phyloP scores from a whole-genome alignment of 1,140 invertebrate species.

The Drosophila aff. region DNA sequence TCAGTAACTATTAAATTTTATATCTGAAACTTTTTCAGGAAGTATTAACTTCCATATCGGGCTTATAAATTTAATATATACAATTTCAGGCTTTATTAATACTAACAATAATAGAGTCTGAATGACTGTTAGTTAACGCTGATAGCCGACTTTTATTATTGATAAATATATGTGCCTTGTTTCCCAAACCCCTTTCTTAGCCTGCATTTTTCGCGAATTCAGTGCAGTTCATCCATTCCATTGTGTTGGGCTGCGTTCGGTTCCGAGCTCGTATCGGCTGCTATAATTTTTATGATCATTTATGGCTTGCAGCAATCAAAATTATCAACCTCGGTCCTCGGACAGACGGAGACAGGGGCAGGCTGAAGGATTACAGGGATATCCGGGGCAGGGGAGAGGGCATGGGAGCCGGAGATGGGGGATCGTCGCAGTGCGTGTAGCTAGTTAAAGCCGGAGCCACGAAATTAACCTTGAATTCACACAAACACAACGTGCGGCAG shows the following conservation, averaged over 20 bases:
- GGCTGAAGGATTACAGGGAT: conserved; percentile 52
- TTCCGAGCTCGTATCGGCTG: conserved; percentile 65
- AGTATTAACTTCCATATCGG: not conserved
- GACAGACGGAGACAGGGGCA: conserved; percentile 25
- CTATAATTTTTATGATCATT: conserved; percentile 84
- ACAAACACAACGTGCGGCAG: conserved; percentile 40
- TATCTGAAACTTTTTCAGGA: not conserved
- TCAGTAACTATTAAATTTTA: no score
- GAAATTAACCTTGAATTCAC: conserved; percentile 83
- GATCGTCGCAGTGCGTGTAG: conserved; percentile 65
- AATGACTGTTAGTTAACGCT: conserved; percentile 13
- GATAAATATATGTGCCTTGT: conserved; percentile 48
- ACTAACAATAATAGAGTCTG: not conserved
- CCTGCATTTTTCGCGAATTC: conserved; percentile 30
- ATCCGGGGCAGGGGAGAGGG: not conserved
- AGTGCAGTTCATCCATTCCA: conserved; percentile 3
- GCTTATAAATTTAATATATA: not conserved
- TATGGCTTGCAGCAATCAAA: conserved; percentile 81
- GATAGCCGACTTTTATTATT: conserved; percentile 70
- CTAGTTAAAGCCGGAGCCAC: conserved; percentile 72
- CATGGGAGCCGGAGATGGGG: not conserved
- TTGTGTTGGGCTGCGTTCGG: conserved; percentile 27
- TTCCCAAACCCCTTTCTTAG: conserved; percentile 30
- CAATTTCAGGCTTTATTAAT: not conserved
- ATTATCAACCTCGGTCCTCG: conserved; percentile 64